These are phyloP conservation scores for Phylloscopus collybita DNA, from an alignment of 2,797 vertebrate species.

Conservation along the genomic window DNA sequence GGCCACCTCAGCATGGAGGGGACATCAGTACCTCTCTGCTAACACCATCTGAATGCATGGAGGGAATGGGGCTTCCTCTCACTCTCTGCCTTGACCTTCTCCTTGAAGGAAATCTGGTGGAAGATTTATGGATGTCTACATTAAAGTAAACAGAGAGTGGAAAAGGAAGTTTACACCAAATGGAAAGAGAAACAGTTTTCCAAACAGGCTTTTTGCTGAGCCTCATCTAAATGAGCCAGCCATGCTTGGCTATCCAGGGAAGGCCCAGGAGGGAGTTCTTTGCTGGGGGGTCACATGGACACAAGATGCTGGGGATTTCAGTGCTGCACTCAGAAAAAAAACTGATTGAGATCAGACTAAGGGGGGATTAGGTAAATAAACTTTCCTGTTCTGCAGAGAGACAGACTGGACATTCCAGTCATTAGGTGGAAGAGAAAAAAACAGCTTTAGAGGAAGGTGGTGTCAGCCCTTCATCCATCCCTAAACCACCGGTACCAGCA, in stretches of 20 bases:
- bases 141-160: background rate
- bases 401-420: background rate
- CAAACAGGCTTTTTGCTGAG: background rate
- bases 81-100: background rate
- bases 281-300: background rate
- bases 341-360: background rate
- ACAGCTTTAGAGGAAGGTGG: background rate
- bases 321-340: background rate
- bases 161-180: background rate
- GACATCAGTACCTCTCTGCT: rapidly evolving
- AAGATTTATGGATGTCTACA: background rate
- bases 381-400: background rate
- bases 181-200: background rate
- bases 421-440: background rate
- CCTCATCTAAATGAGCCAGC: background rate
- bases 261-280: background rate
- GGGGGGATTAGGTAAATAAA: background rate
- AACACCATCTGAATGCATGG: rapidly evolving
- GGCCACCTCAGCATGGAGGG: rapidly evolving
- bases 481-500: background rate
- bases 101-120: background rate
- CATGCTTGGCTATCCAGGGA: background rate
- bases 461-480: background rate
- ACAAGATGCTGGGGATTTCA: background rate
- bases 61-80: background rate